Evolutionary conservation across 2,113 vertebrate species (phyloP), one percentile per base, ranked within the genome.

Genomic region (Heliornis fulica): DNA sequence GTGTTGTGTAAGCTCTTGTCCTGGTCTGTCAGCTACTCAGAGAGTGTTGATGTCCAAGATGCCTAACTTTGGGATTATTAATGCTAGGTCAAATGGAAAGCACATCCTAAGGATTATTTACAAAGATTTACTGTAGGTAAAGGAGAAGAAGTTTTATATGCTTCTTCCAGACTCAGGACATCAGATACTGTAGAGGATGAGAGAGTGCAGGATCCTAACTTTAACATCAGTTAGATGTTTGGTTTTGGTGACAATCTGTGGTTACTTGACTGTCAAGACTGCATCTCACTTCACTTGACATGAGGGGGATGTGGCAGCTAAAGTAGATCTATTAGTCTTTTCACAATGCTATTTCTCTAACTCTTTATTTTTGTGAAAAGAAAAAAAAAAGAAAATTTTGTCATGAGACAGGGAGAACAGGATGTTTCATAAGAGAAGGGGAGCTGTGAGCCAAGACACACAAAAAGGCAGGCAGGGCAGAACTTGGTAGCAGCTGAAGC

Each of bases 401-500:
- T 74, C 9, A 25, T 18, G 17, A 43, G 41, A 9, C 26, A 45
- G 14, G 6, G 53, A 66, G 11, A 28, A 10, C 31, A 53, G n/a
- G n/a, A 32, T 50, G 7, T 4, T 80, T 68, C 63, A 19, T n/a
- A 50, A 64, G 29, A 10, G n/a, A 64, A 81, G 29, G 28, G 22
- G 14, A 50, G 2, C 16, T 78, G 26, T 4, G 3, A 84, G 25
- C 13, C 32, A 75, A 46, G 14, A 48, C 16, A 36, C 11, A 31
- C 10, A 28, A 45, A 25, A 78, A 48, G 28, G 13, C 1, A 3
- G 12, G 4, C 29, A 83, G 34, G 31, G 23, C 61, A 87, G 19
- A 70, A 3, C 4, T 21, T 70, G n/a, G n/a, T 7, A 28, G 2
- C 25, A 70, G 31, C 6, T 0, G 4, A 6, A 38, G 5, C 13